A percentile compares a stretch with the other conserved stretches of the same genome.
phyloP scores from a whole-genome alignment of 2,888 invertebrate genomes.

The Hirtodrosophila trivittata region DNA sequence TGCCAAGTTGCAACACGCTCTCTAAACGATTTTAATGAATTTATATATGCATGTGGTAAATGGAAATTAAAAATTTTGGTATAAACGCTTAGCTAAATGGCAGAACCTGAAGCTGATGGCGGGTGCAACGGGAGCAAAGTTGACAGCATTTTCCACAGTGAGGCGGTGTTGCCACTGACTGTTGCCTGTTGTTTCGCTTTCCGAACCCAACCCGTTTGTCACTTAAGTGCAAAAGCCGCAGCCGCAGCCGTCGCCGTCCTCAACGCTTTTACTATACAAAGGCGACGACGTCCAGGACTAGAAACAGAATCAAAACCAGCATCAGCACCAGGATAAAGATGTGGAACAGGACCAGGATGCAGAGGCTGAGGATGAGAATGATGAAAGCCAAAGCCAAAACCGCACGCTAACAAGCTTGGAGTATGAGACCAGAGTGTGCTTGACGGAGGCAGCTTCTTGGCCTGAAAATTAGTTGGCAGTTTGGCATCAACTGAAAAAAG shows the following conservation, averaged over 20 bases:
- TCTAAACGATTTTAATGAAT: constrained; percentile 23
- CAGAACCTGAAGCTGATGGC: constrained; percentile 11
- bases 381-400: constrained; percentile 52
- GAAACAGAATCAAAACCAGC: constrained; percentile 7
- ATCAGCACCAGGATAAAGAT: background rate
- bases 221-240: constrained; percentile 60
- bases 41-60: constrained; percentile 39
- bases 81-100: constrained; percentile 25
- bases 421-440: constrained; percentile 42
- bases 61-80: constrained; percentile 38
- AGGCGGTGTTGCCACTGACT: constrained; percentile 27
- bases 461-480: constrained; percentile 52
- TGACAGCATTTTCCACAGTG: constrained; percentile 39
- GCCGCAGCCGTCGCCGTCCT: constrained; percentile 16
- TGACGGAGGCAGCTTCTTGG: constrained; percentile 34
- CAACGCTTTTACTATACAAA: constrained; percentile 33
- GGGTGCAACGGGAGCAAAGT: constrained; percentile 9
- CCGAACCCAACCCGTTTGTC: constrained; percentile 31
- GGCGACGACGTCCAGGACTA: constrained; percentile 29
- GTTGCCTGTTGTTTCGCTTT: constrained; percentile 16
- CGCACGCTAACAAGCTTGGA: constrained; percentile 59
- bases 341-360: background rate
- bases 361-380: constrained; percentile 4
- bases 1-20: background rate
- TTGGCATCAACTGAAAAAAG: constrained; percentile 9